A percentile compares a stretch with the other conserved stretches of the same genome.
These are phyloP conservation scores for Aplidium turbinatum DNA, from an alignment of 23 tunicate genomes.

Conservation along the genomic window DNA sequence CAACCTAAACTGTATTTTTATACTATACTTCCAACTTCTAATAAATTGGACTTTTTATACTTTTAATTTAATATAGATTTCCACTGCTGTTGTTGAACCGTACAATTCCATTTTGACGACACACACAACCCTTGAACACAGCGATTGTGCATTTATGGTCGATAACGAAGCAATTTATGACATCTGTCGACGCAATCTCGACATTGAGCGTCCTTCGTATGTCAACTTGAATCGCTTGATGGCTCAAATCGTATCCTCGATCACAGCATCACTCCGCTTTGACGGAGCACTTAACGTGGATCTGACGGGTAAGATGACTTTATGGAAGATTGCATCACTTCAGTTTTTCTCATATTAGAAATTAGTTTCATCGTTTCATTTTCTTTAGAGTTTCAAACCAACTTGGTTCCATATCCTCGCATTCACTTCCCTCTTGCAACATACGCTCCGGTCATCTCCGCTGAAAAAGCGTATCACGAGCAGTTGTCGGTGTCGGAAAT, in stretches of 20 bases:
- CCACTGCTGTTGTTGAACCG: constrained; percentile 91
- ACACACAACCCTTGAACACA: constrained; percentile 85
- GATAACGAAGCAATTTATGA: constrained; percentile 93
- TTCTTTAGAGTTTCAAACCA: constrained; percentile 94
- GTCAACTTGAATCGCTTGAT: constrained; percentile 79
- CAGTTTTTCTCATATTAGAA: no score
- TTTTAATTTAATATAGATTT: no score
- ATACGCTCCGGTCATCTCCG: constrained; percentile 84
- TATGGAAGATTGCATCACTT: no score
- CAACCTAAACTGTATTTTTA: no score
- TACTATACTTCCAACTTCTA: no score
- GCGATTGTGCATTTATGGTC: constrained; percentile 94
- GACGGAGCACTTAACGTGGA: constrained; percentile 88
- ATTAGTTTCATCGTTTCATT: no score
- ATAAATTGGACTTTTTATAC: no score
- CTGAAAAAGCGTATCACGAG: constrained; percentile 89
- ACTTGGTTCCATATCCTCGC: constrained; percentile 90
- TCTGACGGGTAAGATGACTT: no score
- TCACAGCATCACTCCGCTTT: constrained; percentile 83
- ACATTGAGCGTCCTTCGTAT: constrained; percentile 73
- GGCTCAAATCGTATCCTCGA: constrained; percentile 86
- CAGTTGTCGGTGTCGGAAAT: constrained; percentile 77
- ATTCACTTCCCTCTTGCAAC: constrained; percentile 89
- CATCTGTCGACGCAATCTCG: constrained; percentile 76
- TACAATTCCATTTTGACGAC: constrained; percentile 86